A percentile compares a stretch with the other conserved stretches of the same genome.
Evolutionary conservation across 2,888 invertebrate genomes (phyloP).

Genomic region (Acronicta leporina): DNA sequence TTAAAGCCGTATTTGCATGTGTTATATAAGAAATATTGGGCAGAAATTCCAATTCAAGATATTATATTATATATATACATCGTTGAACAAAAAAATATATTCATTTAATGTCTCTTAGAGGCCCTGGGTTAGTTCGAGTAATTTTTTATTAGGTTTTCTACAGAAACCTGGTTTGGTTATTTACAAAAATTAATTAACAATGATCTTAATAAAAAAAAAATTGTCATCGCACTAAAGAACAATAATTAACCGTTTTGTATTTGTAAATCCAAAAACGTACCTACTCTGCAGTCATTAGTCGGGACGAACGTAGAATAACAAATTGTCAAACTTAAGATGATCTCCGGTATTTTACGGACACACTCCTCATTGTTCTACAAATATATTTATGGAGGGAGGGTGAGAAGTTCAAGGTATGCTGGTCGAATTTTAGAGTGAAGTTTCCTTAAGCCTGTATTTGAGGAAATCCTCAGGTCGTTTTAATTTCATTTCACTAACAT

Average conservation of each 20-base stretch:
- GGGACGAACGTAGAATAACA: conserved; percentile 49
- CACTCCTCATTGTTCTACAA: conserved; percentile 1
- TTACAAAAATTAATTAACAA: too few species aligned
- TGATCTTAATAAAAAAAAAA: too few species aligned
- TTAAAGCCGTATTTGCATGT: too few species aligned
- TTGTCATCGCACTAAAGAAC: conserved; percentile 7
- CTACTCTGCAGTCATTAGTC: conserved; percentile 34
- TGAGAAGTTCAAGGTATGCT: conserved; percentile 6
- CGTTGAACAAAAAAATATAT: too few species aligned
- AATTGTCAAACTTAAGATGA: conserved; percentile 17
- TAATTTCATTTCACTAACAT: conserved; percentile 37
- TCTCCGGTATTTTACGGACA: conserved; percentile 1
- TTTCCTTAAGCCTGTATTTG: conserved; percentile 19
- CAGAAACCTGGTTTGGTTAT: too few species aligned
- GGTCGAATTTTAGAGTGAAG: conserved; percentile 11
- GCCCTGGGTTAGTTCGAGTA: too few species aligned
- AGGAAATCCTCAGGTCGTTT: conserved; percentile 41
- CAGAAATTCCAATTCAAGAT: too few species aligned
- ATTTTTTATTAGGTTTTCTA: too few species aligned
- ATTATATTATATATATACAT: too few species aligned
- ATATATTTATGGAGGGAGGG: not conserved
- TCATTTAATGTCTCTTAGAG: too few species aligned
- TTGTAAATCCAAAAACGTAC: conserved; percentile 37
- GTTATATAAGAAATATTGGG: too few species aligned
- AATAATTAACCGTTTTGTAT: conserved; percentile 24